Base-by-base conservation (phyloP, 2,797 vertebrate species). In the Hypotaenidia philippensis region DNA sequence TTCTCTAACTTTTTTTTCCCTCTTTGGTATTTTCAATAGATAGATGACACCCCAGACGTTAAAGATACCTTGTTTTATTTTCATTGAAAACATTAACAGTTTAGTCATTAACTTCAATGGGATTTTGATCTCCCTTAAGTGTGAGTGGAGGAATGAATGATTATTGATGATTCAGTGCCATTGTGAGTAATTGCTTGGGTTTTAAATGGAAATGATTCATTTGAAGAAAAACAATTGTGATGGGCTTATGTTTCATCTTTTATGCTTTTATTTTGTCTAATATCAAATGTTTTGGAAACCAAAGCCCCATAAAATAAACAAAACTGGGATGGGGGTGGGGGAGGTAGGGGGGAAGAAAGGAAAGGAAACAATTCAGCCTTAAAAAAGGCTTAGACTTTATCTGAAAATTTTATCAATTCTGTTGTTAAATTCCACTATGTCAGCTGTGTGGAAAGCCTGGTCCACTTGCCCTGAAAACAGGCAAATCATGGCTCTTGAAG, bases 311-410 rank as follows among this genome's bases (percentile, higher is more conserved):
- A 49, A 84, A 68, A 64, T 22, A 52, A 83, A 57, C 75, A 52
- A 40, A 0, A 45, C 6, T 36, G 15, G 40, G 40, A 41, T 41
- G 40, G 40, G 40, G 15, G 7, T 6, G 15, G 38, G 38, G 38
- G 45, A 36, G 38, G 50, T n/a, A 6, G 2, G 0, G 16, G 5
- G 8, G 26, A 47, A 27, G 4, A 64, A 44, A 34, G 3, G 2
- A 75, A 89, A 78, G 2, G 72, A 59, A 70, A 64, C 5, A 56
- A 8, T 19, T 44, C 41, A 44, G 41, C 18, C 18, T 44, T 44
- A 44, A 19, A 44, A 71, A 71, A 56, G 19, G 3, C 5, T 50
- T 68, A 53, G 16, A 65, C 1, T 36, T 89, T 32, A 27, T 26
- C 29, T 68, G 55, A 64, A 49, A 36, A 41, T 38, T 52, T 7